These are phyloP conservation scores for Callimorpha dominula DNA, from an alignment of 2,888 invertebrate species.

Conservation along the genomic window DNA sequence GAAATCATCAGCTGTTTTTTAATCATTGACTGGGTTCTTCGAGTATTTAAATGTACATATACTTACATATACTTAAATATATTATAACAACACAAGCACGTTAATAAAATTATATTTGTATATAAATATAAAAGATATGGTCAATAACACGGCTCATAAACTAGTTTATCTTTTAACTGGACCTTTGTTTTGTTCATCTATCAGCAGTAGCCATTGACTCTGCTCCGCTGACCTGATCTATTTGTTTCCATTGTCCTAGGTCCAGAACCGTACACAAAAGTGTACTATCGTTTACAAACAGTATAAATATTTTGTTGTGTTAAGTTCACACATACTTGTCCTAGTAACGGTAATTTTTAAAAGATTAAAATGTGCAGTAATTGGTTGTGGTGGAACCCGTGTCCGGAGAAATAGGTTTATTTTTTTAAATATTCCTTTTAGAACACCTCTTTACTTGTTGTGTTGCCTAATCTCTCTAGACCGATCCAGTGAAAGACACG, in stretches of 20 bases:
- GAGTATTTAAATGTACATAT: no score
- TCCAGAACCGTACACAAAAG: slow-evolving; percentile 3
- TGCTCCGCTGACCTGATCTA: not conserved
- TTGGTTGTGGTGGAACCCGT: no score
- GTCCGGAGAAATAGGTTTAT: no score
- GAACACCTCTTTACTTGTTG: no score
- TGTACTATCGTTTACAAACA: not conserved
- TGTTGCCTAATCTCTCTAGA: no score
- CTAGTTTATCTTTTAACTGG: not conserved
- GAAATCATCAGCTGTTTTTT: no score
- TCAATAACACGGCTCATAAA: not conserved
- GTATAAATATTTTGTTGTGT: not conserved
- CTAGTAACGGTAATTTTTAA: not conserved
- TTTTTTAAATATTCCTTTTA: no score
- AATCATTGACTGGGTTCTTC: no score
- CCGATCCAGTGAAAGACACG: no score
- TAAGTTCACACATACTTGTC: not conserved
- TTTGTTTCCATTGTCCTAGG: slow-evolving; percentile 5
- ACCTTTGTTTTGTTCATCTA: not conserved
- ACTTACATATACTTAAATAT: no score
- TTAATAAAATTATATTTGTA: not conserved
- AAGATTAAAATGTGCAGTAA: not conserved
- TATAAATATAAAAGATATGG: not conserved
- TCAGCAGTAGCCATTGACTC: not conserved
- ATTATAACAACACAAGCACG: no score